phyloP scores from a whole-genome alignment of 2,888 invertebrate genomes.

The Cistogaster globosa region DNA sequence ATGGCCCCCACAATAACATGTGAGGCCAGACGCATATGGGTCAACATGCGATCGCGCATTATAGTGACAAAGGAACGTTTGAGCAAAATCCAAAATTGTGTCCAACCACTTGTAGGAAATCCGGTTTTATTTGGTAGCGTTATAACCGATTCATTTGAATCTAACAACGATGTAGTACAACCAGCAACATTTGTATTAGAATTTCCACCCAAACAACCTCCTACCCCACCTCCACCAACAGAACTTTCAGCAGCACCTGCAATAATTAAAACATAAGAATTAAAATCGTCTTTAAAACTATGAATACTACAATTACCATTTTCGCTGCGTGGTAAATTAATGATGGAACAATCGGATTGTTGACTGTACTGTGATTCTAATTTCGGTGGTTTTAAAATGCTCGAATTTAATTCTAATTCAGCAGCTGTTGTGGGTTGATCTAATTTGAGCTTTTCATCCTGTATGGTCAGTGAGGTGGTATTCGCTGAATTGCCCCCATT shows the following conservation, averaged over 20 bases:
- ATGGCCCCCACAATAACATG: constrained; percentile 92
- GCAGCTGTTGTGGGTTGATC: constrained; percentile 82
- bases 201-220: constrained; percentile 82
- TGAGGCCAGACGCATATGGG: constrained; percentile 91
- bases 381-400: constrained; percentile 84
- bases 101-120: constrained; percentile 91
- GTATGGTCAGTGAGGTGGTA: constrained; percentile 82
- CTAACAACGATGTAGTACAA: constrained; percentile 88
- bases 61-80: constrained; percentile 92
- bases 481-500: constrained; percentile 81
- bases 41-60: constrained; percentile 93
- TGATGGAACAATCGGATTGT: constrained; percentile 80
- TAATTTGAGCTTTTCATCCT: constrained; percentile 84
- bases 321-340: constrained; percentile 73
- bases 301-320: constrained; percentile 77
- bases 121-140: constrained; percentile 87
- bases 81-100: constrained; percentile 94
- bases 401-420: constrained; percentile 68
- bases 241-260: constrained; percentile 83
- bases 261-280: constrained; percentile 80
- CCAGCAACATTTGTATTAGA: constrained; percentile 83
- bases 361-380: constrained; percentile 79
- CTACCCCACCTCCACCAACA: constrained; percentile 70
- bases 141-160: constrained; percentile 89
- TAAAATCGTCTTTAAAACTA: constrained; percentile 81